Evolutionary conservation across 2,888 invertebrate species (phyloP), one percentile per base, ranked within the genome.

Genomic region (Campaea margaritaria): DNA sequence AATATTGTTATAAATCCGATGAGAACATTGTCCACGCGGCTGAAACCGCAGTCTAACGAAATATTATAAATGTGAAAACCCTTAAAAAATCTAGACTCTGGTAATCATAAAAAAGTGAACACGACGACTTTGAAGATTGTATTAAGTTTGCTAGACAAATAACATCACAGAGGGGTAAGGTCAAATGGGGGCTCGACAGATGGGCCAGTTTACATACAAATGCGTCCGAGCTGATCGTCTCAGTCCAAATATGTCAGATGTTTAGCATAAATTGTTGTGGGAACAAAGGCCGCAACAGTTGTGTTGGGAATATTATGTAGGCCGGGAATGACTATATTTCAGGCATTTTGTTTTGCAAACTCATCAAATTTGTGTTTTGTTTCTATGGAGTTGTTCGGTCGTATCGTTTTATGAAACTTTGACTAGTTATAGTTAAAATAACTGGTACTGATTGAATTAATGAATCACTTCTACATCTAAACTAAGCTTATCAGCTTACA

Each of bases 181-280:
- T 78, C 78, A 78, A 75, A 68, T 58, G 39, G 68, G 65, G 60
- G 36, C 66, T 60, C 71, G 66, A 76, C 85, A 85, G 73, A 81
- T 85, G 84, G 76, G 60, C 70, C 71, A 70, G 78, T 85, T 86
- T 86, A 80, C 85, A 86, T 86, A 83, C 76, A 79, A 84, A 86
- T 84, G 79, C 74, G 73, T 73, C 66, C 59, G 76, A 78, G 75
- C 69, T 76, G 74, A 79, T 76, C 82, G 82, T 79, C 81, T 79
- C 76, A 79, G 77, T 78, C 80, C 75, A 75, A 80, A 82, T 86
- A 82, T 79, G 82, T 86, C 83, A 83, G 75, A 79, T 80, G 81
- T 82, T 86, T 82, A 83, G 83, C 85, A 86, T 86, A 84, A 82
- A 82, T 83, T 85, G 81, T 75, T 80, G 79, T 75, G 74, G 75